Evolutionary conservation across 2,797 vertebrate genomes (phyloP).

Genomic region (Phalanger gymnotis): DNA sequence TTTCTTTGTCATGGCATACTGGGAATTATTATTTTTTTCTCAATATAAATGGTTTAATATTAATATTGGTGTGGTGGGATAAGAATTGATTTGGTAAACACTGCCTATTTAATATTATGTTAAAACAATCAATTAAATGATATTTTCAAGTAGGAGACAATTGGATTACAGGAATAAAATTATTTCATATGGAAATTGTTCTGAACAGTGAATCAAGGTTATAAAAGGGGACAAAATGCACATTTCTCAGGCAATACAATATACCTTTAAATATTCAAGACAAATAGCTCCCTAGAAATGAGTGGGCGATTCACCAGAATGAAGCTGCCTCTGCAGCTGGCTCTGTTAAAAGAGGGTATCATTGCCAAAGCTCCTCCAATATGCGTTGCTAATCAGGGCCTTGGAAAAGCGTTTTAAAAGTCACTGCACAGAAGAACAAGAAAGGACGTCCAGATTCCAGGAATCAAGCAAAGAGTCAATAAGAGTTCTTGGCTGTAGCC

Average conservation of each 20-base stretch:
- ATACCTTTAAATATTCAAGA: neutral
- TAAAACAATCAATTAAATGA: neutral
- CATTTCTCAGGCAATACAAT: slow-evolving; percentile 1
- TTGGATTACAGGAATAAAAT: neutral
- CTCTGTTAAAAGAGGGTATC: neutral
- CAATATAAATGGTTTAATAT: neutral
- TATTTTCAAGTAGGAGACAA: neutral
- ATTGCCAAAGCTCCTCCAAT: neutral
- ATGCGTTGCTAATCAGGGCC: neutral
- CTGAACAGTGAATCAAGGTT: neutral
- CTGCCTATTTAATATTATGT: neutral
- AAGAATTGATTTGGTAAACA: neutral
- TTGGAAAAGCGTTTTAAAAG: neutral
- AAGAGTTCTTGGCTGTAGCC: neutral
- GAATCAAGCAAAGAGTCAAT: neutral
- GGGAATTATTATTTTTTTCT: neutral
- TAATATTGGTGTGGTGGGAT: neutral
- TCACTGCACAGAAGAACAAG: neutral
- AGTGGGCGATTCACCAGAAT: slow-evolving; percentile 27
- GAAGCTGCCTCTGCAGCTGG: neutral
- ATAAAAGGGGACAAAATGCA: neutral
- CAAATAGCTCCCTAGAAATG: slow-evolving; percentile 4
- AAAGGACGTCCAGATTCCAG: neutral
- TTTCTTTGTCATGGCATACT: neutral
- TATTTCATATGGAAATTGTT: neutral